Evolutionary conservation across 2,113 vertebrate species (phyloP).

Genomic region (Romanogobio albipinnatus): DNA sequence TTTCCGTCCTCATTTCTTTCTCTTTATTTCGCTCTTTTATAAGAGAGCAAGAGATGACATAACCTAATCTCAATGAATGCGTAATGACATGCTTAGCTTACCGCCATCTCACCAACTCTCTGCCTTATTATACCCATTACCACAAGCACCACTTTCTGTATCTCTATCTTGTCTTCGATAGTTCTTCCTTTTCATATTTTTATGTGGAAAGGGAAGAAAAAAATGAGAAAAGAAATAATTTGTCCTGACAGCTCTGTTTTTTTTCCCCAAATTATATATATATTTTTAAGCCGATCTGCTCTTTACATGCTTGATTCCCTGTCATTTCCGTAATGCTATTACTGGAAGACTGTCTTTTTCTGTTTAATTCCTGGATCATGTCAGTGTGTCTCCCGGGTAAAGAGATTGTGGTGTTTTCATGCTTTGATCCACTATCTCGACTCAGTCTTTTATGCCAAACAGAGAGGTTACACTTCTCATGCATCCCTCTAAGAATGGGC

Average conservation of each 20-base stretch:
- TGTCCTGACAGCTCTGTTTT: conserved; percentile 17
- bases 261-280: not conserved
- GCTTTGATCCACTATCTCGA: conserved; percentile 7
- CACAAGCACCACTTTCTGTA: conserved; percentile 10
- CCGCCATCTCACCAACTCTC: conserved; percentile 12
- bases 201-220: not conserved
- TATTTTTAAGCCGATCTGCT: conserved; percentile 35
- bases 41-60: conserved; percentile 40
- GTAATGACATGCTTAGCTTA: conserved; percentile 46
- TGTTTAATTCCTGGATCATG: conserved; percentile 30
- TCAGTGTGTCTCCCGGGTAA: not conserved
- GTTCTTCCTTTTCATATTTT: not conserved
- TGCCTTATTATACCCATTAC: conserved; percentile 30
- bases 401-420: not conserved
- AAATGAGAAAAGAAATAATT: not conserved
- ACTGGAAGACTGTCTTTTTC: not conserved
- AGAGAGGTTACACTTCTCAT: conserved; percentile 4
- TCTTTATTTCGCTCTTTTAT: conserved; percentile 17
- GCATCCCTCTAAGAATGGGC: conserved; percentile 16
- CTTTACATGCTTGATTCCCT: conserved; percentile 8
- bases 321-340: conserved; percentile 27
- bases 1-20: not conserved
- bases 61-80: conserved; percentile 44
- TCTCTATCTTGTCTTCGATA: conserved; percentile 4
- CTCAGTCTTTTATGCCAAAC: conserved; percentile 12